Evolutionary conservation across 1,140 invertebrate species (phyloP), one percentile per base, ranked within the genome.

Genomic region (Acromyrmex charruanus): DNA sequence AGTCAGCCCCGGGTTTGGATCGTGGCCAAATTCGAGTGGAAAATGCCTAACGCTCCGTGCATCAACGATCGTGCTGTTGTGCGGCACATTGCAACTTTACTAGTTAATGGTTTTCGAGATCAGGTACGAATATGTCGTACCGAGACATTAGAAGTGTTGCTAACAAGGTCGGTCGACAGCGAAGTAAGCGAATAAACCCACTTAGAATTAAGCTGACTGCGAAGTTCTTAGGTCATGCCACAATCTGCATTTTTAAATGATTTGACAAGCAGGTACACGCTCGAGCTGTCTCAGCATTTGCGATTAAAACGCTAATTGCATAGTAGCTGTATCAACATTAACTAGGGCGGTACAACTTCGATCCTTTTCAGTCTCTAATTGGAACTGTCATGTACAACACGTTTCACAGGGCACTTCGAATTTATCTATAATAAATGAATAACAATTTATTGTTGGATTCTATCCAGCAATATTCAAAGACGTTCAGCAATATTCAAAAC

Each of bases 231-330:
- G 65, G 61, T 72, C 72, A 80, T 63, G 66, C 25, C 66, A 35
- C 75, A 55, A 90, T 90, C 69, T 90, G 88, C 88, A 90, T 90
- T 88, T 90, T 90, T 87, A 85, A 90, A 90, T 77, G 72, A 89
- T 88, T 85, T 74, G 16, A 59, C 69, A 77, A 86, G 77, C 77
- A 63, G 69, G 81, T 82, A 72, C 87, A 49, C 31, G 31, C 58
- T 25, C 72, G 63, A 82, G 53, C 44, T 44, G 77, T 61, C 28
- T 82, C 75, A 61, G 72, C 58, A 51, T 86, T 88, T 55, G 51
- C 81, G 77, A 86, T 89, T 88, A 82, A 88, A 77, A 71, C 80
- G 9, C 28, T 80, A 80, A 80, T 80, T 80, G 49, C 84, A 77
- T n/a, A 49, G 49, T 58, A 49, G 21, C 3, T 49, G 72, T 71